Base-by-base conservation (phyloP, 2,888 invertebrate genomes). In the Nesidiocoris tenuis region DNA sequence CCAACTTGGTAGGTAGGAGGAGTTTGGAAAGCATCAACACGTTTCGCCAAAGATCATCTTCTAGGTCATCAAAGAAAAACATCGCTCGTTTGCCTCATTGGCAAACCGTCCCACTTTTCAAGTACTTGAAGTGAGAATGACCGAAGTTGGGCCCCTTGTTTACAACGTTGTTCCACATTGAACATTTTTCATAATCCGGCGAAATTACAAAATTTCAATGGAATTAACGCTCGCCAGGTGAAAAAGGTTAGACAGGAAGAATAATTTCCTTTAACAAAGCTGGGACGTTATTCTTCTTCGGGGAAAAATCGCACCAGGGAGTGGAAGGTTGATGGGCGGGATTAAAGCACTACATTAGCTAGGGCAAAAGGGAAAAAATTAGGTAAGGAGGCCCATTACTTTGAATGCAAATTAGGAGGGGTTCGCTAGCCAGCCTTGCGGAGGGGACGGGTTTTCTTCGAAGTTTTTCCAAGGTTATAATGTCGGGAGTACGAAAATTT, bases 311-410 rank as follows among this genome's bases (percentile, higher is more conserved):
- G 19, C 65, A 18, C 65, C 39, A 39, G 39, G 65, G n/a, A n/a
- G 39, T 39, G 39, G 65, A 19, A 39, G 19, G 65, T 65, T 25
- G 39, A 65, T 65, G 65, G 65, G 65, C 18, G n/a, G 65, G 65
- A 65, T 65, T 65, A 65, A 23, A 25, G 17, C 65, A n/a, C 65
- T 25, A 22, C 39, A 39, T n/a, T 39, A 18, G n/a, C 65, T 17
- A 24, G 65, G 18, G 65, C 39, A 12, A 39, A 24, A 18, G 65
- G 18, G 65, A 39, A 65, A 63, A 65, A 65, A 65, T 65, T 65
- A 65, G 65, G 39, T 65, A 65, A 65, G 65, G 65, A 25, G 24
- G 65, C 39, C 24, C 65, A 65, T 65, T 65, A 65, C 65, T 65
- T 65, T 39, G 65, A 65, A 65, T 65, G 65, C 65, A 65, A 65